phyloP scores from a whole-genome alignment of 2,113 vertebrate genomes.

The Rynchops niger region DNA sequence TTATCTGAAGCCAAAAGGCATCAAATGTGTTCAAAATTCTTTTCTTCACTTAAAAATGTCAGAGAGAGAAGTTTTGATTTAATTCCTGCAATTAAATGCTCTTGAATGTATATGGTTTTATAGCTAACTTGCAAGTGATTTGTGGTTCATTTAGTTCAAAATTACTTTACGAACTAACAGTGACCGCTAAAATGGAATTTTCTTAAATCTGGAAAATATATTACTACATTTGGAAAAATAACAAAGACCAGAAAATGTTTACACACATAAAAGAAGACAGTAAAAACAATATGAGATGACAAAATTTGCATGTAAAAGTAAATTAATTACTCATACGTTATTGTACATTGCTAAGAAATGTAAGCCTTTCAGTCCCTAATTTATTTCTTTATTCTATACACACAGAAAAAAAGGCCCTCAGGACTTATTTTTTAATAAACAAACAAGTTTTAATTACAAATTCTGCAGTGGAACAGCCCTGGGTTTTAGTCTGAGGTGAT shows the following conservation, averaged over 20 bases:
- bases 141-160: not conserved
- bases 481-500: not conserved
- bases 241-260: not conserved
- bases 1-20: not conserved
- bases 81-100: not conserved
- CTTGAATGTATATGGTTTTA: not conserved
- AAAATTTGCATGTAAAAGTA: not conserved
- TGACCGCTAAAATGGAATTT: not conserved
- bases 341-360: not conserved
- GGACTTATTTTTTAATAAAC: not conserved
- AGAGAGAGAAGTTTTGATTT: not conserved
- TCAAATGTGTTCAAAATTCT: not conserved
- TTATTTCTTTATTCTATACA: not conserved
- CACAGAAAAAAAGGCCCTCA: not conserved
- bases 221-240: not conserved
- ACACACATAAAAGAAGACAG: not conserved
- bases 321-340: not conserved
- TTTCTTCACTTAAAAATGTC: not conserved
- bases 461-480: not conserved
- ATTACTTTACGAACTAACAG: not conserved
- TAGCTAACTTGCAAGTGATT: not conserved
- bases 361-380: not conserved
- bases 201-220: not conserved
- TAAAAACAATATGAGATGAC: not conserved
- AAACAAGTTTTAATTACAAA: not conserved